Percentiles rank a stretch among this genome's conserved stretches.
Conservation (phyloP, 2,797 vertebrate genomes). For the Coccyzus lansbergi region DNA sequence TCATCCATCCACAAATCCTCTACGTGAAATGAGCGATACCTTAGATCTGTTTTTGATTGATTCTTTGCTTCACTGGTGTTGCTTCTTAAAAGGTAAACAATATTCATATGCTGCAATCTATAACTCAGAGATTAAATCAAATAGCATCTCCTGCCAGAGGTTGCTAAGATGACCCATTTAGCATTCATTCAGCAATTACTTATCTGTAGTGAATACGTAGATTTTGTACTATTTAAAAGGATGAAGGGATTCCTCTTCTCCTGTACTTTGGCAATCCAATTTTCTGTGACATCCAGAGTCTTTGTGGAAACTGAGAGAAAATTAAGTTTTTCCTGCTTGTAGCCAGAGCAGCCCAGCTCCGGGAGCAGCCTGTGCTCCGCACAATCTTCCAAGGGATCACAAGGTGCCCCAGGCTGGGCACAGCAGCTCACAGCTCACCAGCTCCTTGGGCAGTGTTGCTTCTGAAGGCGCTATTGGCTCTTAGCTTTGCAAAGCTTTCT, state of each 20-base stretch:
- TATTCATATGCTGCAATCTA: conserved; percentile 53
- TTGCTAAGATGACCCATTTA: conserved; percentile 31
- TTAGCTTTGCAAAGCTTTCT: conserved; percentile 48
- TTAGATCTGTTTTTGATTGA: conserved; percentile 56
- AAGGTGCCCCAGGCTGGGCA: neutral
- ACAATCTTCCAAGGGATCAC: neutral
- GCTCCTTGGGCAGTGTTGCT: neutral
- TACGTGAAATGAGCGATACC: conserved; percentile 54
- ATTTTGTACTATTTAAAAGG: conserved; percentile 8
- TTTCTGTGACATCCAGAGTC: conserved; percentile 12
- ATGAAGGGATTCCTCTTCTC: conserved; percentile 24
- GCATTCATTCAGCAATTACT: conserved; percentile 23
- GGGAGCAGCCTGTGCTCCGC: neutral
- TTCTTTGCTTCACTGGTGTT: conserved; percentile 65
- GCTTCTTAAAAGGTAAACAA: conserved; percentile 67
- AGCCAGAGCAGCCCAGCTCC: conserved; percentile 25
- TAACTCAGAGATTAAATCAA: conserved; percentile 43
- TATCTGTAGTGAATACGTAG: neutral
- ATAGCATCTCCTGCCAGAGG: conserved; percentile 42
- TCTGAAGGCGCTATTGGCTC: neutral
- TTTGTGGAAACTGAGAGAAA: conserved; percentile 28
- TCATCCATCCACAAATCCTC: conserved; percentile 64
- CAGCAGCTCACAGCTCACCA: neutral
- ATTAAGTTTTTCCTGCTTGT: conserved; percentile 13
- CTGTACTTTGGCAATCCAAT: conserved; percentile 16